Conservation (phyloP, 2,797 vertebrate genomes). For the Valencia hispanica region DNA sequence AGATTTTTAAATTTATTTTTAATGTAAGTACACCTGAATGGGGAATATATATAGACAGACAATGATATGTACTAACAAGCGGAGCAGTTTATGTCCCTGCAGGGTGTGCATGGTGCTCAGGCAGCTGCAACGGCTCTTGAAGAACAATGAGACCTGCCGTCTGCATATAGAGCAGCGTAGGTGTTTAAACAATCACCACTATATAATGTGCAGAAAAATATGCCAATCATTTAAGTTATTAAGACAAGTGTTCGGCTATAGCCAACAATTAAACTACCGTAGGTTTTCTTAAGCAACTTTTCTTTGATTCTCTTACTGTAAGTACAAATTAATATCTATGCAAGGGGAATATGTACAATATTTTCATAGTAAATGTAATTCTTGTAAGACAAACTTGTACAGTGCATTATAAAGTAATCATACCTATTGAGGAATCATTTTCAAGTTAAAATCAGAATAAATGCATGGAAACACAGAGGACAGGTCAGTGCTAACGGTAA, state of each 20-base stretch:
- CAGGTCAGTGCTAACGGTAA: neutral
- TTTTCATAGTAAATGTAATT: no score
- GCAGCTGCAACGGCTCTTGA: slow-evolving; percentile 20
- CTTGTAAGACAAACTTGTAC: no score
- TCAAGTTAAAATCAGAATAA: no score
- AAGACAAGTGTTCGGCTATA: neutral
- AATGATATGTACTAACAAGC: slow-evolving; percentile 39
- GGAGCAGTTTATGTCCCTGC: slow-evolving; percentile 28
- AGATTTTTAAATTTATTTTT: neutral
- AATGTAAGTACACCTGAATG: neutral
- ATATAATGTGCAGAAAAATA: neutral
- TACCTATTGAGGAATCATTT: no score
- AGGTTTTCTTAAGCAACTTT: neutral
- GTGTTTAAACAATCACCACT: slow-evolving; percentile 12
- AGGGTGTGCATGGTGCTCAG: slow-evolving; percentile 7
- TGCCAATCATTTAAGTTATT: neutral
- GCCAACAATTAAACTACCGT: neutral
- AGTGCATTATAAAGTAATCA: no score
- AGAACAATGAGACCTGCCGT: slow-evolving; percentile 20
- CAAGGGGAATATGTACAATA: no score
- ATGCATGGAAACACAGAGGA: no score
- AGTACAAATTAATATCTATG: no score
- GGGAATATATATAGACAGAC: slow-evolving; percentile 23
- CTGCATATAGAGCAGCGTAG: slow-evolving; percentile 12
- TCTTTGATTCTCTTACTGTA: neutral